Percentiles rank a stretch among this genome's conserved stretches.
Evolutionary conservation across 2,888 invertebrate species (phyloP).

Genomic region (Coenonympha arcania): DNA sequence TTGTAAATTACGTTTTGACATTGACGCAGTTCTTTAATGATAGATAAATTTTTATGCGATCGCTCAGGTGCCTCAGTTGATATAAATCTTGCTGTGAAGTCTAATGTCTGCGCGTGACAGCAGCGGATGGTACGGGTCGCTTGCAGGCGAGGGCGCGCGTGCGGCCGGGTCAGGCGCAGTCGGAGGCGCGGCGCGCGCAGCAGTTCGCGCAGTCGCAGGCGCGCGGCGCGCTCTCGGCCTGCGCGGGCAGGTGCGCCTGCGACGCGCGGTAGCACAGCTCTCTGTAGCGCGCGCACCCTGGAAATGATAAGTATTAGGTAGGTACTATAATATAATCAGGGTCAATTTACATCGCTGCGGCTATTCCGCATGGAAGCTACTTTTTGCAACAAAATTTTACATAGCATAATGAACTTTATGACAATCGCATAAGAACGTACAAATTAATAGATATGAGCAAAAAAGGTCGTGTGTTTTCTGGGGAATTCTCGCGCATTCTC

Average conservation of each 20-base stretch:
- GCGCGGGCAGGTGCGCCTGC: slow-evolving; percentile 45
- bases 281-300: slow-evolving; percentile 67
- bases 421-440: too few species aligned
- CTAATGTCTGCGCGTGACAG: background rate
- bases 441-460: too few species aligned
- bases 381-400: too few species aligned
- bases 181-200: slow-evolving; percentile 43
- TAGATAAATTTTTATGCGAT: too few species aligned
- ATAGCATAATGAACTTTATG: too few species aligned
- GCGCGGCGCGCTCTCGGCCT: slow-evolving; percentile 31
- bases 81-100: background rate
- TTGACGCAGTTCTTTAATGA: too few species aligned
- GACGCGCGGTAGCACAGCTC: slow-evolving; percentile 67
- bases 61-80: too few species aligned
- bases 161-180: slow-evolving; percentile 35
- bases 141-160: background rate
- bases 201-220: slow-evolving; percentile 60
- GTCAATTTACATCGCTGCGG: too few species aligned
- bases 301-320: background rate
- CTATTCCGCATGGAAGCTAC: too few species aligned
- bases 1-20: too few species aligned
- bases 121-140: slow-evolving; percentile 31
- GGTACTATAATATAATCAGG: background rate
- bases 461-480: too few species aligned
- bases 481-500: too few species aligned